These are phyloP conservation scores for Thelaira solivaga DNA, from an alignment of 2,888 invertebrate genomes.

Conservation along the genomic window DNA sequence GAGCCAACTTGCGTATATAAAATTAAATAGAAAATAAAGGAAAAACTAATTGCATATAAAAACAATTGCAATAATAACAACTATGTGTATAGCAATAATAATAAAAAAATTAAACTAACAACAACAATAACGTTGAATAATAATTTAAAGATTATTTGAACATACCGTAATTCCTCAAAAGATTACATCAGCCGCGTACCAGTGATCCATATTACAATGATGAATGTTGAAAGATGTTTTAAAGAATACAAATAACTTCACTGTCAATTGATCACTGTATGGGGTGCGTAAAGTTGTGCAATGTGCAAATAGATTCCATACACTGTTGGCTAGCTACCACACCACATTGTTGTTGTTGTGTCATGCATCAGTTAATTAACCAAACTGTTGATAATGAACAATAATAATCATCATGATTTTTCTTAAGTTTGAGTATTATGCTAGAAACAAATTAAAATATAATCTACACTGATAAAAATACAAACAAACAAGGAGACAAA, in stretches of 20 bases:
- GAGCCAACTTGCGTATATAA: slow-evolving; percentile 6
- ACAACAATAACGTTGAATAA: too few species aligned
- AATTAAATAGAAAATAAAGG: neutral
- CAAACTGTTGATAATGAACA: slow-evolving; percentile 23
- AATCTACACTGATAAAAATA: neutral
- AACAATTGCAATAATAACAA: slow-evolving; percentile 13
- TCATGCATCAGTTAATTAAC: slow-evolving; percentile 26
- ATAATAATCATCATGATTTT: neutral
- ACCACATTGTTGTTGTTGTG: neutral
- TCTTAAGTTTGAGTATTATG: slow-evolving; percentile 8
- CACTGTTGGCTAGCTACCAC: neutral
- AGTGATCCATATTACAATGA: slow-evolving; percentile 59
- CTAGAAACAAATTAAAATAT: slow-evolving; percentile 38
- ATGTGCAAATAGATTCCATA: slow-evolving; percentile 12
- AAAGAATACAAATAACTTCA: slow-evolving; percentile 32
- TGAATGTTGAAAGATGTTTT: slow-evolving; percentile 18
- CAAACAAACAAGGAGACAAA: too few species aligned
- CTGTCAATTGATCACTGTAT: slow-evolving; percentile 28
- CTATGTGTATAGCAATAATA: too few species aligned
- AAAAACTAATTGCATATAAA: too few species aligned
- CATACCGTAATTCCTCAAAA: slow-evolving; percentile 62
- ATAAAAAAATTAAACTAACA: slow-evolving; percentile 55
- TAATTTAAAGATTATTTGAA: slow-evolving; percentile 58
- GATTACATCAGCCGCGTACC: slow-evolving; percentile 63
- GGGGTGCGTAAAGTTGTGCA: slow-evolving; percentile 41